Conservation (phyloP, 2,113 vertebrate species). For the Mystacornis crossleyi region DNA sequence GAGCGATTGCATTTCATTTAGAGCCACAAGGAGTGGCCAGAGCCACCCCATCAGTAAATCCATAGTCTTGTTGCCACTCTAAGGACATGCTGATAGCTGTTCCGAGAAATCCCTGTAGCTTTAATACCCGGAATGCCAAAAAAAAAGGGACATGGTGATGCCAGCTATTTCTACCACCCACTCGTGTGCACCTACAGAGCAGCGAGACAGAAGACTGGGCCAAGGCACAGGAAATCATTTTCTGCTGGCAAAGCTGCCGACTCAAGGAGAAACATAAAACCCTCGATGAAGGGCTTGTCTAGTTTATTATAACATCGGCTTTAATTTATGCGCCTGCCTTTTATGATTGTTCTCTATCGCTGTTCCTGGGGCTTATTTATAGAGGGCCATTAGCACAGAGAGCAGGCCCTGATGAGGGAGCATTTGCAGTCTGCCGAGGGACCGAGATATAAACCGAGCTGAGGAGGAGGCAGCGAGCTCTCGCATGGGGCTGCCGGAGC, state of each 20-base stretch:
- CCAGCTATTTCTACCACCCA: background rate
- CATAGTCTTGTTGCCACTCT: background rate
- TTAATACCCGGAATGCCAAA: background rate
- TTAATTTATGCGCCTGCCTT: slow-evolving; percentile 55
- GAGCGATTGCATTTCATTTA: background rate
- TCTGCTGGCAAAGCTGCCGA: background rate
- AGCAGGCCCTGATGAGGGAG: slow-evolving; percentile 11
- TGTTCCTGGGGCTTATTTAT: slow-evolving; percentile 46
- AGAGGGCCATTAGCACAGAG: slow-evolving; percentile 20
- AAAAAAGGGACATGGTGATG: background rate
- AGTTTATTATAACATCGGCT: slow-evolving; percentile 39
- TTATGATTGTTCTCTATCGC: slow-evolving; percentile 41
- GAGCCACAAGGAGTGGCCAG: background rate
- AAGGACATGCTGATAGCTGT: background rate
- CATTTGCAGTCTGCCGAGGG: background rate
- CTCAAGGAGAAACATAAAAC: slow-evolving; percentile 39
- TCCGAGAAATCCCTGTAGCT: background rate
- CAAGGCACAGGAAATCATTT: background rate
- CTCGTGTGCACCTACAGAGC: background rate
- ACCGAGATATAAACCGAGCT: background rate
- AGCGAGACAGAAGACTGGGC: background rate
- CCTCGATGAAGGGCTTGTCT: background rate
- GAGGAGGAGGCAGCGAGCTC: background rate
- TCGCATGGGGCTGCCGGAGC: background rate
- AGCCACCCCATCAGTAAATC: background rate